Conservation (phyloP, 2,888 invertebrate species). For the Pasiphila rectangulata region DNA sequence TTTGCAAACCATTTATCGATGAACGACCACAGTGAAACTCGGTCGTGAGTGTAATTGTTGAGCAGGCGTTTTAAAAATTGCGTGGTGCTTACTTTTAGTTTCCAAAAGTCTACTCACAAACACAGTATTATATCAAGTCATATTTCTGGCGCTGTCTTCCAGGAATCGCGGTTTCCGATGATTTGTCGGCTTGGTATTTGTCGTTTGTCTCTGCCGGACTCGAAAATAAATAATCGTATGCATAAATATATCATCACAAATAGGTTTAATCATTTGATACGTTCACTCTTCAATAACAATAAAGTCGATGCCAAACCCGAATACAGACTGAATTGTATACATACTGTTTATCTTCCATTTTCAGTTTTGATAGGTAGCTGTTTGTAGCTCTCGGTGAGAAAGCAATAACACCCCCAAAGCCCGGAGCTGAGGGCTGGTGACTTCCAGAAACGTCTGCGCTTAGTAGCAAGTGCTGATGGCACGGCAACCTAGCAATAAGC, state of each 20-base stretch:
- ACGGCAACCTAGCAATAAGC: conserved; percentile 78
- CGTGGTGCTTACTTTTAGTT: conserved; percentile 72
- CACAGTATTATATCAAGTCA: conserved; percentile 69
- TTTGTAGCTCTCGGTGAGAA: conserved; percentile 29
- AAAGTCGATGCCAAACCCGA: conserved; percentile 76
- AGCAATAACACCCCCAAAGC: conserved; percentile 25
- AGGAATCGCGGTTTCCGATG: conserved; percentile 49
- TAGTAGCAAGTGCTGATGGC: conserved; percentile 44
- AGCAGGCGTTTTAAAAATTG: conserved; percentile 56
- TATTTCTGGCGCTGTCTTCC: conserved; percentile 70
- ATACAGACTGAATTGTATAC: conserved; percentile 75
- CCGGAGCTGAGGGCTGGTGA: conserved; percentile 27
- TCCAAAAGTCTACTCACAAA: conserved; percentile 61
- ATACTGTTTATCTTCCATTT: conserved; percentile 67
- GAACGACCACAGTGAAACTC: conserved; percentile 25
- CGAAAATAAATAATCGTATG: conserved; percentile 26
- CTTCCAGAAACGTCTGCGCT: conserved; percentile 43
- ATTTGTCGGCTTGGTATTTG: conserved; percentile 26
- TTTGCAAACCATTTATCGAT: conserved; percentile 35
- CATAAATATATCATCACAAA: conserved; percentile 45
- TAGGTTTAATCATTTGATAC: conserved; percentile 42
- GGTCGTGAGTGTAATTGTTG: conserved; percentile 25
- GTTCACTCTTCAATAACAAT: conserved; percentile 50
- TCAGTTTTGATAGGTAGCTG: conserved; percentile 42
- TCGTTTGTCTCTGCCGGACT: conserved; percentile 29